phyloP scores from a whole-genome alignment of 2,797 vertebrate species.

The Brachyrhaphis roseni region DNA sequence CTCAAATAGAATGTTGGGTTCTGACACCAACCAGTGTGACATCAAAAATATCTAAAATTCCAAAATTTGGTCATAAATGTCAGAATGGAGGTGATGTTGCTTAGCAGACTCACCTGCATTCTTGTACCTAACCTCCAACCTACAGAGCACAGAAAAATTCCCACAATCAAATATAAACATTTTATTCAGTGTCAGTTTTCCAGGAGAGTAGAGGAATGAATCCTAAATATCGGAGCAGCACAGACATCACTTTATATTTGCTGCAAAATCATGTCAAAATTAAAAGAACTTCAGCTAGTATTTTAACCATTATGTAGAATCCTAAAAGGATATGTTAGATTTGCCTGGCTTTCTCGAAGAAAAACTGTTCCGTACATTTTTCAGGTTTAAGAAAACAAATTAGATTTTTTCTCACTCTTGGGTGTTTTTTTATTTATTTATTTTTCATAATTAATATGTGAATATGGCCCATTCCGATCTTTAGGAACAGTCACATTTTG shows the following conservation, averaged over 20 bases:
- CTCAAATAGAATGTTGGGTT: neutral
- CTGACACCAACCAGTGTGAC: neutral
- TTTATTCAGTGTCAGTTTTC: neutral
- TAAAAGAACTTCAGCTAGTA: neutral
- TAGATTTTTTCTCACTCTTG: too few relatives aligned
- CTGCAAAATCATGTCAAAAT: neutral
- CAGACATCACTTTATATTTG: neutral
- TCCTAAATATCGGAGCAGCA: neutral
- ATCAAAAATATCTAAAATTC: neutral
- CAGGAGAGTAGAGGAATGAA: neutral
- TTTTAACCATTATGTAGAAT: neutral
- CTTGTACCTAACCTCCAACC: neutral
- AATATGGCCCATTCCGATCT: too few relatives aligned
- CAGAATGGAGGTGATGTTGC: neutral
- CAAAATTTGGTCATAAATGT: neutral
- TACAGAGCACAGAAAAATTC: neutral
- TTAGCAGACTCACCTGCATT: too few relatives aligned
- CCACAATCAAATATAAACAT: neutral
- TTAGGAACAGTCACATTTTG: too few relatives aligned
- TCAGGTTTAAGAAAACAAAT: too few relatives aligned
- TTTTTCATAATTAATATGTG: too few relatives aligned
- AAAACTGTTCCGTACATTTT: too few relatives aligned
- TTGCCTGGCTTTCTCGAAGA: too few relatives aligned
- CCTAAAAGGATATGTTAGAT: too few relatives aligned
- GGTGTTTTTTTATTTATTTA: too few relatives aligned